These are phyloP conservation scores for Drosophila paramelanica DNA, from an alignment of 2,888 invertebrate genomes.

Conservation along the genomic window DNA sequence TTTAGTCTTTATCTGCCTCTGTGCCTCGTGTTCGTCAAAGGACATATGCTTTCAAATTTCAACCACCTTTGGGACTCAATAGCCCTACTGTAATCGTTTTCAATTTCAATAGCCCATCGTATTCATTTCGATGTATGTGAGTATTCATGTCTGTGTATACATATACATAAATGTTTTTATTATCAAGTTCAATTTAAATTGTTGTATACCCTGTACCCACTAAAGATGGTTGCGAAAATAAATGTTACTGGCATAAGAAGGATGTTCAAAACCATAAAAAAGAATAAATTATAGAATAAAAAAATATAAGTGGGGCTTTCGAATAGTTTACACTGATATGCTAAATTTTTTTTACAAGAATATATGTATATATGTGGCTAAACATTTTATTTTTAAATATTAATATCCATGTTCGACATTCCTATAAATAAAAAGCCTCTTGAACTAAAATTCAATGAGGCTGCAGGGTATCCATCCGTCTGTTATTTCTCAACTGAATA, in stretches of 20 bases:
- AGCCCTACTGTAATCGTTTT: constrained; percentile 49
- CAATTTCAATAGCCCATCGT: constrained; percentile 48
- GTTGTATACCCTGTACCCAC: constrained; percentile 2
- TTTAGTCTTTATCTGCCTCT: constrained; percentile 67
- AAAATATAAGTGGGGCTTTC: too few relatives aligned
- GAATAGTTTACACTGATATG: too few relatives aligned
- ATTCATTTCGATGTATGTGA: constrained; percentile 4
- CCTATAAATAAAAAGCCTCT: too few relatives aligned
- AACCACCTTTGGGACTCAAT: constrained; percentile 47
- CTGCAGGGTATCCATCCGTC: constrained; percentile 3
- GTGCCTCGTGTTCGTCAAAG: constrained; percentile 34
- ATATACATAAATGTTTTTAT: constrained; percentile 4
- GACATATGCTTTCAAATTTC: constrained; percentile 65
- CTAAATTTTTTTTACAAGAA: too few relatives aligned
- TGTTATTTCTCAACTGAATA: too few relatives aligned
- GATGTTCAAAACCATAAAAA: too few relatives aligned
- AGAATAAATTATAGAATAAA: too few relatives aligned
- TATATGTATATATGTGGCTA: too few relatives aligned
- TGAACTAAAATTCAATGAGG: background rate
- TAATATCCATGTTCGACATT: too few relatives aligned
- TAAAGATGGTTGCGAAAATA: background rate
- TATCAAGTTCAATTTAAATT: background rate
- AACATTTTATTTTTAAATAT: too few relatives aligned
- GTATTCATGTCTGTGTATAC: constrained; percentile 1
- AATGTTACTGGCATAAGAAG: background rate